Evolutionary conservation across 2,797 vertebrate genomes (phyloP), one percentile per base, ranked within the genome.

Genomic region (Alcedo atthis): DNA sequence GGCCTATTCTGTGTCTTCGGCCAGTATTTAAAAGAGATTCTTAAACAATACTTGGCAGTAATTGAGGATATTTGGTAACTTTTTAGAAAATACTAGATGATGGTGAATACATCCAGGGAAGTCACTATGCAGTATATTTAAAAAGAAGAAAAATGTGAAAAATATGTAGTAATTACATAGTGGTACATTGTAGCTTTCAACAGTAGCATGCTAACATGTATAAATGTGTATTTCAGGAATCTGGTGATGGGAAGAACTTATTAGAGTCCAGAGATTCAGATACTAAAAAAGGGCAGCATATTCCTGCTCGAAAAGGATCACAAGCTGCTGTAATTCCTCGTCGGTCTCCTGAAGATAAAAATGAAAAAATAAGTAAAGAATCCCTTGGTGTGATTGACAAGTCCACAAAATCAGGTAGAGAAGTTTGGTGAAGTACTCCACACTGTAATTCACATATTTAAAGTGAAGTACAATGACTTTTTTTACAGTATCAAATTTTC

Each of bases 251-350:
- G 91, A 98, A 93, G 92, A 98, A 96, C 48, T 95, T 94, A 45
- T 95, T 98, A 6, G 98, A 99, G 63, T 93, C 63, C 76, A 98
- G 96, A 97, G 98, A 99, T 59, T 89, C 59, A 15, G 98, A 98
- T 89, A 70, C 86, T 35, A 98, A 97, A 94, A 98, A 97, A 87
- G 96, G 95, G 43, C 97, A 97, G 45, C 95, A 97, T 25, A 35
- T 89, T 92, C 92, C 97, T 85, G 49, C 97, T 96, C 97, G 97
- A 51, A 98, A 97, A 90, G 93, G 64, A 43, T 95, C 97, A 28
- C 97, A 97, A 78, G 81, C 94, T 90, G 32, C 93, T 88, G 86
- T 85, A 73, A 19, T 91, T 94, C 95, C 96, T 76, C 96, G 96
- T 13, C 94, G 97, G 46, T 93, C 96, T 7, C 96, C 97, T 71